Evolutionary conservation across 2,797 vertebrate genomes (phyloP).

Genomic region (Rhinatrema bivittatum): DNA sequence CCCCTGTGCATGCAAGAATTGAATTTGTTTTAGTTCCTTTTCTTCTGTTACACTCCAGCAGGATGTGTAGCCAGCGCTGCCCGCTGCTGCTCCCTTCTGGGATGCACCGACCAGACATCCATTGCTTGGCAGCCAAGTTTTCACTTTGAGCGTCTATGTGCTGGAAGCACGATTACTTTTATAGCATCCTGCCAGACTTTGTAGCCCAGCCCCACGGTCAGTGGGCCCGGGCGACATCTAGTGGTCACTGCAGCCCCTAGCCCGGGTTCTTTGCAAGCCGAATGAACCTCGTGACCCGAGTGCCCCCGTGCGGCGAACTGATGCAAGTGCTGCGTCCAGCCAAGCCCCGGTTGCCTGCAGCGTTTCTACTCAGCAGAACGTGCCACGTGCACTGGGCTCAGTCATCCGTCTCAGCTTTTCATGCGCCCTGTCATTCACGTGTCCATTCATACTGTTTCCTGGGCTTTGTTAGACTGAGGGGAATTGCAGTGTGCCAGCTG

Average conservation of each 20-base stretch:
- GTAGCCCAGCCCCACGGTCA: constrained; percentile 15
- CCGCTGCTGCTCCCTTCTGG: accelerated
- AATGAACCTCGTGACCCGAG: constrained; percentile 9
- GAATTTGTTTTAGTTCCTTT: constrained; percentile 6
- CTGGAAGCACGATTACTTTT: constrained; percentile 34
- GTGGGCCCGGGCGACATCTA: constrained; percentile 54
- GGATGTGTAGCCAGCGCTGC: background rate
- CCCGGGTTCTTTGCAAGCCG: constrained; percentile 19
- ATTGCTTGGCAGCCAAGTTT: constrained; percentile 19
- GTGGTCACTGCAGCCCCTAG: constrained; percentile 30
- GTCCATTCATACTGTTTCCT: background rate
- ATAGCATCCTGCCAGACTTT: constrained; percentile 44
- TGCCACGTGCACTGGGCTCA: background rate
- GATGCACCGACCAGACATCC: background rate
- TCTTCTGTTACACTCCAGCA: background rate
- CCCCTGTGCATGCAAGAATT: too few species aligned
- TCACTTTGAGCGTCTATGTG: constrained; percentile 23
- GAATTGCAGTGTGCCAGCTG: too few species aligned
- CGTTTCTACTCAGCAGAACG: background rate
- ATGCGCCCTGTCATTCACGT: background rate
- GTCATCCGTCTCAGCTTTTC: background rate
- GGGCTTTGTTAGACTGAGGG: too few species aligned
- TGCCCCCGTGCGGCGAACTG: constrained; percentile 9
- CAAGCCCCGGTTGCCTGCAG: too few species aligned
- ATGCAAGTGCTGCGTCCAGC: too few species aligned